phyloP scores from a whole-genome alignment of 1,140 invertebrate species.

The Cylas formicarius region DNA sequence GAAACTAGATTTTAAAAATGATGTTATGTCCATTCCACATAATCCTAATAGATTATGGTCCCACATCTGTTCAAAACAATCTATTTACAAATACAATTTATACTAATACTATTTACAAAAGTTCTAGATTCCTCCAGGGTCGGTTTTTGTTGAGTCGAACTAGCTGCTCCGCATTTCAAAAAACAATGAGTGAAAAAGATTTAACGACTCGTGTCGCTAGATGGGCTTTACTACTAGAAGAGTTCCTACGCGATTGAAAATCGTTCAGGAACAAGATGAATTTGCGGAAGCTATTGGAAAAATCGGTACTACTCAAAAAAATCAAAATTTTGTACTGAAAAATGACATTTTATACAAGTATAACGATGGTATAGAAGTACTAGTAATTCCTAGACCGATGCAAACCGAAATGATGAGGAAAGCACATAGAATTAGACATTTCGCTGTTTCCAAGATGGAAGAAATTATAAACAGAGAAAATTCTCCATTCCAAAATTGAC shows the following conservation, averaged over 20 bases:
- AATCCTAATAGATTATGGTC: too few species aligned
- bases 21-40: too few species aligned
- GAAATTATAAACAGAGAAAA: slow-evolving; percentile 35
- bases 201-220: slow-evolving; percentile 32
- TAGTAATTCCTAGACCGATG: too few species aligned
- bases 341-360: slow-evolving; percentile 20
- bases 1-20: too few species aligned
- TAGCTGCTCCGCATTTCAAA: slow-evolving; percentile 38
- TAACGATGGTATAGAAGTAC: too few species aligned
- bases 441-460: slow-evolving; percentile 34
- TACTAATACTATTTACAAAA: too few species aligned
- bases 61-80: too few species aligned
- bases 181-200: slow-evolving; percentile 32
- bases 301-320: slow-evolving; percentile 16
- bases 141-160: too few species aligned
- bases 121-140: too few species aligned
- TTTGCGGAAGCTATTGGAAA: slow-evolving; percentile 17
- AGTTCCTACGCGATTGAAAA: too few species aligned
- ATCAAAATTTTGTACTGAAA: slow-evolving; percentile 22
- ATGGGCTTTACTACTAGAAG: slow-evolving; percentile 37
- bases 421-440: slow-evolving; percentile 22
- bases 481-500: slow-evolving; percentile 38
- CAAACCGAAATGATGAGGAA: slow-evolving; percentile 21
- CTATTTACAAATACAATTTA: too few species aligned
- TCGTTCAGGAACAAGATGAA: too few species aligned